These are phyloP conservation scores for Andrena hattorfiana DNA, from an alignment of 2,888 invertebrate genomes.

Conservation along the genomic window DNA sequence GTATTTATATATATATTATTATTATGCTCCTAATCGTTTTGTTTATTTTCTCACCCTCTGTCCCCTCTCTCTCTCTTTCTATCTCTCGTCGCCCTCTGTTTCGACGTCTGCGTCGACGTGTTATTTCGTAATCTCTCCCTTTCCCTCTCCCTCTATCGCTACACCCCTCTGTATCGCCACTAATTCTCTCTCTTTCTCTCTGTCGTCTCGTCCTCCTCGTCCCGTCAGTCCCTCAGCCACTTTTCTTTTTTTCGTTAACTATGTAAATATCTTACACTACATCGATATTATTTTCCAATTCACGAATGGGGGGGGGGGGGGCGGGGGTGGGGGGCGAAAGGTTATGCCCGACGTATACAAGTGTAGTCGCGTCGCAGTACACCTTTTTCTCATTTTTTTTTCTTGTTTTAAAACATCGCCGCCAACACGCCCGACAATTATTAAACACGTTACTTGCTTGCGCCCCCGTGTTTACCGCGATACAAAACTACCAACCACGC, in stretches of 20 bases:
- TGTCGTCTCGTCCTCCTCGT: not conserved
- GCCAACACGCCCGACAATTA: slow-evolving; percentile 77
- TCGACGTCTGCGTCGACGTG: slow-evolving; percentile 18
- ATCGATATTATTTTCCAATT: slow-evolving; percentile 81
- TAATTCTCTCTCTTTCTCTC: slow-evolving; percentile 24
- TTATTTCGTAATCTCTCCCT: slow-evolving; percentile 39
- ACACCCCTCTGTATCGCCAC: slow-evolving; percentile 30
- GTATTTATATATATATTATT: slow-evolving; percentile 62
- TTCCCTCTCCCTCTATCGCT: slow-evolving; percentile 27
- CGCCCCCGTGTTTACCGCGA: slow-evolving; percentile 64
- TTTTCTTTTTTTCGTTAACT: slow-evolving; percentile 70
- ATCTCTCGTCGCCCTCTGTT: slow-evolving; percentile 16
- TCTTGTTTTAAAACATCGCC: not conserved
- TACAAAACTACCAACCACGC: slow-evolving; percentile 72
- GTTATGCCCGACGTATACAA: slow-evolving; percentile 71
- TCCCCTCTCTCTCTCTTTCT: slow-evolving; percentile 1
- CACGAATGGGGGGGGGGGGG: slow-evolving; percentile 65
- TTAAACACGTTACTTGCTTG: slow-evolving; percentile 70
- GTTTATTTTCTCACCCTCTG: slow-evolving; percentile 35
- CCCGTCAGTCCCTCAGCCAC: not conserved
- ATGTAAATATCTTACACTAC: slow-evolving; percentile 82
- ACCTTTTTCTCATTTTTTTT: slow-evolving; percentile 62
- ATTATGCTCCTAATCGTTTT: slow-evolving; percentile 71
- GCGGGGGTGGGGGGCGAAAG: slow-evolving; percentile 48
- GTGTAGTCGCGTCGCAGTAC: slow-evolving; percentile 71